Percentiles rank a stretch among this genome's conserved stretches.
phyloP scores from a whole-genome alignment of 1,140 invertebrate genomes.

The Steinernema khuongi region DNA sequence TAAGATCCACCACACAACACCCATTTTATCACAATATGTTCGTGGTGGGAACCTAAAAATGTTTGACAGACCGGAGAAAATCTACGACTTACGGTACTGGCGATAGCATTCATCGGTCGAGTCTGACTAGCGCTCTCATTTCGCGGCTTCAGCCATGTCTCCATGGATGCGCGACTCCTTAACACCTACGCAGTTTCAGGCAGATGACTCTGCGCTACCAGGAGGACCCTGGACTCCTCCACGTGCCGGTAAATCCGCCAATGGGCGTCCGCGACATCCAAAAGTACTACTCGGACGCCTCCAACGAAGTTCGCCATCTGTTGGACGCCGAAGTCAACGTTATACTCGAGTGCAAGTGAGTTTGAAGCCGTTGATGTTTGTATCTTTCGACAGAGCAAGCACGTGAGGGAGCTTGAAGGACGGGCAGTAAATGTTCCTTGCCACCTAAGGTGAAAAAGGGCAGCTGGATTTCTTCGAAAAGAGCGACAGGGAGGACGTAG shows the following conservation, averaged over 20 bases:
- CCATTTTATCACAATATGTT: neutral
- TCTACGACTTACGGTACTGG: neutral
- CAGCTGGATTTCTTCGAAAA: no score
- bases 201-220: neutral
- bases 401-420: no score
- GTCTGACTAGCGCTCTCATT: neutral
- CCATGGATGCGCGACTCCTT: neutral
- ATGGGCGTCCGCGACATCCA: neutral
- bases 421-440: no score
- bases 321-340: slow-evolving; percentile 12
- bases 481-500: no score
- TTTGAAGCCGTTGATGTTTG: no score
- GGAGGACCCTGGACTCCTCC: neutral
- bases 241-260: neutral
- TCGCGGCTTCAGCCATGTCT: neutral
- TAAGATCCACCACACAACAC: no score
- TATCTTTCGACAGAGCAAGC: no score
- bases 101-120: neutral
- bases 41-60: neutral
- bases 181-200: neutral
- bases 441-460: no score
- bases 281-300: neutral
- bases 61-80: neutral
- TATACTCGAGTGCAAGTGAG: neutral
- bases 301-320: neutral